Evolutionary conservation across 1,140 invertebrate species (phyloP), one percentile per base, ranked within the genome.

Genomic region (Neodiprion virginianus): DNA sequence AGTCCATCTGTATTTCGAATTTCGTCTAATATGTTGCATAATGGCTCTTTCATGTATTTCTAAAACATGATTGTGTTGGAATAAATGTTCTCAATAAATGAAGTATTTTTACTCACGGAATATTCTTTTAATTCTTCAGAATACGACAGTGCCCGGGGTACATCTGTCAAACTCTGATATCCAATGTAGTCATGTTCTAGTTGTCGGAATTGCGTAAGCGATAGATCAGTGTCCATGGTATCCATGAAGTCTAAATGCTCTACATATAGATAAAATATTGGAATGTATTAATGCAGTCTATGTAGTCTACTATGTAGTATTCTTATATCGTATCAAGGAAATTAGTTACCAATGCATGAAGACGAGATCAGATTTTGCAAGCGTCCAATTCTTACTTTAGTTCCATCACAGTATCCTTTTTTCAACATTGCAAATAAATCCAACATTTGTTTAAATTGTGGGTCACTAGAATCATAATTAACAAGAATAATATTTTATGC

Each of bases 221-320:
- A 90, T 67, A 95, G 89, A 78, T 94, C 92, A 0, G 93, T 91
- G 94, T 93, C 87, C 85, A 94, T 82, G 82, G 92, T 87, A 83
- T 95, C 95, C 90, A 99, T 94, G 87, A 99, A 99, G 89, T 99
- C 98, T 82, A 99, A 90, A 90, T 99, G 98, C 87, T 97, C 96
- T 96, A 82, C 71, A 89, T 89, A 74, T 77, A 80, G 71, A 76
- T 61, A 79, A 81, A 73, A 71, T 66, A 69, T 76, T 75, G 61
- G 69, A 28, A 77, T 28, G 66, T 17, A 65, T 76, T 73, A 74
- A n/a, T 4, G 7, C 8, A 48, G 28, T 17, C n/a, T n/a, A 4
- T 69, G 68, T 28, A 69, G 2, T 69, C 28, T 23, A 69, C 11
- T 47, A 23, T 40, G 28, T 40, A 40, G 28, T 40, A 2, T 40